A percentile compares a stretch with the other conserved stretches of the same genome.
Evolutionary conservation across 2,797 vertebrate genomes (phyloP).

Genomic region (Tenualosa ilisha): DNA sequence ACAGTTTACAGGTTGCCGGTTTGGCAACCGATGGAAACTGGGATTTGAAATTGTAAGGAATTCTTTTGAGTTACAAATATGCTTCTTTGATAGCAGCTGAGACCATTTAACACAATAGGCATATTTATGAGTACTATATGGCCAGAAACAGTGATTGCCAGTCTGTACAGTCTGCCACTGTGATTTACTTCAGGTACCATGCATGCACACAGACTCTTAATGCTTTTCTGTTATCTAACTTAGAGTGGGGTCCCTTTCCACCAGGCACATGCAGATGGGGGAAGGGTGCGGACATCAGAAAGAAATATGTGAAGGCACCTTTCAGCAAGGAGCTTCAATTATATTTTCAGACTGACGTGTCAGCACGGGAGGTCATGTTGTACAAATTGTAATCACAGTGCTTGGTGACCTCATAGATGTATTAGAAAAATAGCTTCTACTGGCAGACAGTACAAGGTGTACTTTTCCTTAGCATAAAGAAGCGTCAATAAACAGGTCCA

Average conservation of each 20-base stretch:
- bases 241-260: neutral
- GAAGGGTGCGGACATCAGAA: neutral
- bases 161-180: neutral
- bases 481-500: slow-evolving; percentile 1
- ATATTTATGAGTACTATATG: no score
- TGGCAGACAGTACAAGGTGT: neutral
- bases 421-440: neutral
- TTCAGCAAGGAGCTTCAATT: neutral
- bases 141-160: neutral
- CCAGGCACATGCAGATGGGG: neutral
- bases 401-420: neutral
- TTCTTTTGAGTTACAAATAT: no score
- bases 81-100: no score
- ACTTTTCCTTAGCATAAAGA: neutral
- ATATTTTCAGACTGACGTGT: neutral
- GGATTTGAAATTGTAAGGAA: neutral
- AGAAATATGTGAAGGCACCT: neutral
- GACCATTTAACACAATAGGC: no score
- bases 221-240: neutral
- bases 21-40: neutral
- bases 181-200: neutral
- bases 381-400: slow-evolving; percentile 6
- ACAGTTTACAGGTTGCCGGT: neutral
- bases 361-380: neutral
- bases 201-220: neutral